Evolutionary conservation across 2,113 vertebrate genomes (phyloP), one percentile per base, ranked within the genome.

Genomic region (Notarius lentiginosus): DNA sequence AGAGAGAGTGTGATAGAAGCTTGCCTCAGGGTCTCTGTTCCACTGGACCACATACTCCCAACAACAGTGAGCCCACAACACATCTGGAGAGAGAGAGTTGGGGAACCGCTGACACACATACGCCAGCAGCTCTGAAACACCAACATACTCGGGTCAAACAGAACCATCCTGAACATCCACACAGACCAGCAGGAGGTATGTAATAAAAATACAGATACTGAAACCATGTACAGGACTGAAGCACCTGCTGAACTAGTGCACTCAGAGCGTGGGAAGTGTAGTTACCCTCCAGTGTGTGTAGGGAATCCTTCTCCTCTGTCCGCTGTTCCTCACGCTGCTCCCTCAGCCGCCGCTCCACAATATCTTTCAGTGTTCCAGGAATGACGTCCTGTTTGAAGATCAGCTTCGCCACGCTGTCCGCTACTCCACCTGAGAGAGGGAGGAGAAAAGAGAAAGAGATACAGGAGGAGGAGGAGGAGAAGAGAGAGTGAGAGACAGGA

Each of bases 21-120:
- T 70, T 83, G 98, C 98, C 98, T 99, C 98, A 0, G 97, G 96
- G 91, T 99, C 97, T 91, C 97, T 98, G 92, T 99, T 99, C 98
- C 98, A 99, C 92, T 99, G 98, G 34, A 99, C 98, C 27, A 99
- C 96, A 1, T 97, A 98, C 65, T 99, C 98, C 98, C 98, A 99
- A 90, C 96, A 97, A 92, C 97, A 99, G 87, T 99, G 98, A 0
- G 98, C 95, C 0, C 97, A 96, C 56, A 99, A 93, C 87, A 99
- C 89, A 89, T 98, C 97, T 0, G 95, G 92, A 81, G 97, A 96
- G 2, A 99, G 97, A 68, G 98, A 99, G 90, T 96, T 97, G 0
- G 98, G 98, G 90, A 99, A 99, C 11, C 97, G 96, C 90, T 95
- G 92, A 53, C 96, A 97, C 1, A 97, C 95, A 0, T 95, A 91